These are phyloP conservation scores for Erebia ligea DNA, from an alignment of 2,888 invertebrate genomes.

Conservation along the genomic window DNA sequence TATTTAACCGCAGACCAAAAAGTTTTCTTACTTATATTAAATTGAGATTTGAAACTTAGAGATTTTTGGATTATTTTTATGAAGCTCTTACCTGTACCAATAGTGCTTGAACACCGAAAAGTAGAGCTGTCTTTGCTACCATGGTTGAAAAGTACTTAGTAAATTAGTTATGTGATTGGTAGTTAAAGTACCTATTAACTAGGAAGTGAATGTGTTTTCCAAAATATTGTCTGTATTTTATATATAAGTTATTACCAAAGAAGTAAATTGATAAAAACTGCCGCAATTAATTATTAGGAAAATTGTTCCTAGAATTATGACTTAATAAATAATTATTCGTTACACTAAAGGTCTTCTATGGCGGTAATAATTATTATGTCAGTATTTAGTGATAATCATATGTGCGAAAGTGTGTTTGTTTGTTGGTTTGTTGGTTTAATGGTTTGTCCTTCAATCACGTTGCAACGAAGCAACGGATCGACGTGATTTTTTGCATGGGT, in stretches of 20 bases:
- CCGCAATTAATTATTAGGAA: background rate
- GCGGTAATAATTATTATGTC: constrained; percentile 8
- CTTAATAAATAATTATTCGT: background rate
- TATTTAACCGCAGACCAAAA: too few relatives aligned
- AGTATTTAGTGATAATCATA: constrained; percentile 11
- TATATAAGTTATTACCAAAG: background rate
- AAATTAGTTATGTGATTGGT: background rate
- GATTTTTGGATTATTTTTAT: too few relatives aligned
- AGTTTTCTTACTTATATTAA: too few relatives aligned
- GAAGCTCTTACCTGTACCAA: constrained; percentile 15
- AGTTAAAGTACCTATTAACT: too few relatives aligned
- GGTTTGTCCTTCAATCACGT: too few relatives aligned
- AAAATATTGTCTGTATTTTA: background rate
- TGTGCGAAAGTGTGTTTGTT: too few relatives aligned
- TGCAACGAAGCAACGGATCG: too few relatives aligned
- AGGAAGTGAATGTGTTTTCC: background rate
- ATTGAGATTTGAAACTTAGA: too few relatives aligned
- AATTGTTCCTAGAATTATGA: background rate
- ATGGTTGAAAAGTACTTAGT: background rate
- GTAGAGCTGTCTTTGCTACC: constrained; percentile 4
- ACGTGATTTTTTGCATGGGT: too few relatives aligned
- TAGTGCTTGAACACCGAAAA: constrained; percentile 25
- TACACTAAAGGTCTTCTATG: background rate
- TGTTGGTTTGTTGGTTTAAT: too few relatives aligned
- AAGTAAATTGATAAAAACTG: background rate